Percentiles rank a stretch among this genome's conserved stretches.
phyloP scores from a whole-genome alignment of 2,888 invertebrate genomes.

The Archaeoteleia sp. region DNA sequence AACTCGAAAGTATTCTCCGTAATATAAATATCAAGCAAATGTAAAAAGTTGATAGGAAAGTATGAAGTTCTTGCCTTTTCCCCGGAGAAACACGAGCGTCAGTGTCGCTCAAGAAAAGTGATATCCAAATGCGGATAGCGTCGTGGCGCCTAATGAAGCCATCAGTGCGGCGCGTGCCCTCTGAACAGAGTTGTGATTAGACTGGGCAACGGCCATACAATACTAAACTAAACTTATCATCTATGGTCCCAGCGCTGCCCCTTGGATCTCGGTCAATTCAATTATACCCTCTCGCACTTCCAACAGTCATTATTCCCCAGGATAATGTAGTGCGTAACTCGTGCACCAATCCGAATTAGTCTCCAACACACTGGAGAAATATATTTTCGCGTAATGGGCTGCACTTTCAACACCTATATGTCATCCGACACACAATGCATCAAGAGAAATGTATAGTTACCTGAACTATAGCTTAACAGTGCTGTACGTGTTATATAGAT shows the following conservation, averaged over 20 bases:
- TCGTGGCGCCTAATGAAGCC: slow-evolving; percentile 72
- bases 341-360: slow-evolving; percentile 44
- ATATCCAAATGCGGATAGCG: slow-evolving; percentile 70
- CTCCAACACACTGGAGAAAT: slow-evolving; percentile 14
- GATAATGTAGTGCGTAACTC: slow-evolving; percentile 58
- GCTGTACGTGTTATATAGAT: not conserved
- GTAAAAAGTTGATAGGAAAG: slow-evolving; percentile 30
- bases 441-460: slow-evolving; percentile 1
- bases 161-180: slow-evolving; percentile 71
- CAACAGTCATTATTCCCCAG: slow-evolving; percentile 58
- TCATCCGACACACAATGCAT: slow-evolving; percentile 1
- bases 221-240: slow-evolving; percentile 61
- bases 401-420: slow-evolving; percentile 17
- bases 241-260: slow-evolving; percentile 45
- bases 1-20: slow-evolving; percentile 22
- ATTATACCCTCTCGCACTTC: slow-evolving; percentile 61
- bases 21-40: slow-evolving; percentile 47
- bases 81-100: slow-evolving; percentile 47
- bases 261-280: slow-evolving; percentile 60
- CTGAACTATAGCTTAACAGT: slow-evolving; percentile 8
- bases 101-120: slow-evolving; percentile 57
- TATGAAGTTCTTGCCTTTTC: slow-evolving; percentile 40
- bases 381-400: slow-evolving; percentile 28
- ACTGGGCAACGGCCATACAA: slow-evolving; percentile 63
- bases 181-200: slow-evolving; percentile 68